Evolutionary conservation across 2,888 invertebrate species (phyloP), one percentile per base, ranked within the genome.

Genomic region (Augochlorella aurata): DNA sequence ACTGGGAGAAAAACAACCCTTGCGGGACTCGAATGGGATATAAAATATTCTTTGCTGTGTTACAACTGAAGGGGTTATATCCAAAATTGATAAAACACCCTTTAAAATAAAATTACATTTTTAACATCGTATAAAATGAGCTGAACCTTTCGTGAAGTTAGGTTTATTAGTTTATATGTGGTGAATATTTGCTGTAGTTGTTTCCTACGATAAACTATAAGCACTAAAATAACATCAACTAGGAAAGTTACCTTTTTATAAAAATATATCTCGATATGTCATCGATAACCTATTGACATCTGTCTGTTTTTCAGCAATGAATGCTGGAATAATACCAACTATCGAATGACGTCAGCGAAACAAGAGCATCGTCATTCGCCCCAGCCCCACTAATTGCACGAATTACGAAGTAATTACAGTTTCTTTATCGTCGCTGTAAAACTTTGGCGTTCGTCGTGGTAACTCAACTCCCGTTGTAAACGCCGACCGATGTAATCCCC

Each of bases 401-500:
- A 63, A 38, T 38, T 38, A 67, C 24, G 1, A 49, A 18, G 24
- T 49, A 49, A 29, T 47, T 9, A 49, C 10, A 18, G 47, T 47
- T 47, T 29, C 49, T 67, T 67, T 29, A 49, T 49, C 24, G 47
- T 16, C 4, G 18, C 14, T 14, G 8, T 2, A 16, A 49, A 67
- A 67, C 47, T 47, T 67, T 1, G 8, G 2, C 49, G 21, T 24
- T 44, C 12, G 58, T 8, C 47, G 16, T 9, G 24, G 66, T 21
- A 45, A 68, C 29, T 2, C 50, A 29, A 24, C 49, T 24, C 66
- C 16, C 68, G 29, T 50, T 29, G 49, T 12, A 50, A 29, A 50
- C 16, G 47, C 29, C 68, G 49, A 5, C 18, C 29, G 16, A 1
- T 16, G n/a, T 74, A 81, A 79, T 66, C 54, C 69, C 38, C 67